Percentiles rank a stretch among this genome's conserved stretches.
Evolutionary conservation across 2,797 vertebrate species (phyloP).

Genomic region (Bovichtus diacanthus): DNA sequence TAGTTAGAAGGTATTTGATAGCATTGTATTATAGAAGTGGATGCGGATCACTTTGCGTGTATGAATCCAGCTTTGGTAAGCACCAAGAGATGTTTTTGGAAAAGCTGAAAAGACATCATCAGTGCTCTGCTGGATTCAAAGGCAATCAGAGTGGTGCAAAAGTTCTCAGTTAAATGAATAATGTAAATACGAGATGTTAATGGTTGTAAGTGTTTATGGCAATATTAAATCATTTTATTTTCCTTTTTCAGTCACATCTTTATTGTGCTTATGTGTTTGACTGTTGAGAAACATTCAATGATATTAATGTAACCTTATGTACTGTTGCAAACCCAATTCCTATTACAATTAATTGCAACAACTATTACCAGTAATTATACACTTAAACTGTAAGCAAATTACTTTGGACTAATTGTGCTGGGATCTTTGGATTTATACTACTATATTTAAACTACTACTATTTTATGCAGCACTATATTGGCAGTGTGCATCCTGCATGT

Average conservation of each 20-base stretch:
- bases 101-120: neutral
- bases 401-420: neutral
- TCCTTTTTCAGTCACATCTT: constrained; percentile 8
- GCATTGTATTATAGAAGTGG: neutral
- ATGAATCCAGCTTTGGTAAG: neutral
- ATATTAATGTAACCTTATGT: neutral
- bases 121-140: constrained; percentile 7
- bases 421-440: neutral
- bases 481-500: neutral
- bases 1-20: constrained; percentile 4
- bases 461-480: neutral
- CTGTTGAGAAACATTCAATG: neutral
- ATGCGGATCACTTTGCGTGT: neutral
- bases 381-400: neutral
- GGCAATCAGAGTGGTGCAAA: constrained; percentile 1
- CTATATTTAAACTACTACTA: neutral
- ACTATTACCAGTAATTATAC: neutral
- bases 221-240: constrained; percentile 18
- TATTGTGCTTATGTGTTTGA: neutral
- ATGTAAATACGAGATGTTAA: constrained; percentile 23
- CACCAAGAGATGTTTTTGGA: neutral
- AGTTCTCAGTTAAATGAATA: constrained; percentile 27
- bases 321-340: neutral
- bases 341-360: neutral
- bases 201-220: constrained; percentile 3